phyloP scores from a whole-genome alignment of 1,140 invertebrate genomes.

The Drosophila santomea region DNA sequence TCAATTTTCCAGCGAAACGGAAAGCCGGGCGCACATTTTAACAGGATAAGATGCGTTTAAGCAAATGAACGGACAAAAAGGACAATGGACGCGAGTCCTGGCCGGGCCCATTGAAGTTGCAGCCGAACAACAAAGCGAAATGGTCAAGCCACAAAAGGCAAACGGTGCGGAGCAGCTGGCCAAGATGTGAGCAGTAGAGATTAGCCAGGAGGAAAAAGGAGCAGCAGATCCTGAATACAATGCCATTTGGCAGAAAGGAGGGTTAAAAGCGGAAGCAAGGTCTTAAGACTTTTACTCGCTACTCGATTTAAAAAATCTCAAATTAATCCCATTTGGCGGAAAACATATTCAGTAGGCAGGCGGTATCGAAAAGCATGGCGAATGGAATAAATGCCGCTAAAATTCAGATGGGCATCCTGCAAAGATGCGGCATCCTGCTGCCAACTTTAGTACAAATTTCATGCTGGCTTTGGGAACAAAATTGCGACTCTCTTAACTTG shows the following conservation, averaged over 20 bases:
- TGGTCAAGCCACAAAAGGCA: conserved; percentile 76
- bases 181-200: conserved; percentile 47
- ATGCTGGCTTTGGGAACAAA: conserved; percentile 41
- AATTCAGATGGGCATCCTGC: conserved; percentile 35
- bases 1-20: conserved; percentile 67
- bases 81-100: conserved; percentile 35
- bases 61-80: conserved; percentile 67
- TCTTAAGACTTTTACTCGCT: conserved; percentile 39
- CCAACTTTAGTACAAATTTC: conserved; percentile 54
- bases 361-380: conserved; percentile 26
- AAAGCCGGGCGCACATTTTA: conserved; percentile 57
- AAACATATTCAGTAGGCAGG: conserved; percentile 7
- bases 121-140: conserved; percentile 41
- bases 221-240: conserved; percentile 17
- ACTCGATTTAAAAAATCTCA: conserved; percentile 13
- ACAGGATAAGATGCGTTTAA: conserved; percentile 75
- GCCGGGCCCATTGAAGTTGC: conserved; percentile 40
- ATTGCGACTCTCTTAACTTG: conserved; percentile 30
- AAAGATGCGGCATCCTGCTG: conserved; percentile 39
- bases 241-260: conserved; percentile 1
- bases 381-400: conserved; percentile 53
- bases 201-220: conserved; percentile 39
- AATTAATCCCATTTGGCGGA: conserved; percentile 66
- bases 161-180: conserved; percentile 59
- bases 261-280: conserved; percentile 23